These are phyloP conservation scores for Manduca sexta DNA, from an alignment of 1,140 invertebrate genomes.

Conservation along the genomic window DNA sequence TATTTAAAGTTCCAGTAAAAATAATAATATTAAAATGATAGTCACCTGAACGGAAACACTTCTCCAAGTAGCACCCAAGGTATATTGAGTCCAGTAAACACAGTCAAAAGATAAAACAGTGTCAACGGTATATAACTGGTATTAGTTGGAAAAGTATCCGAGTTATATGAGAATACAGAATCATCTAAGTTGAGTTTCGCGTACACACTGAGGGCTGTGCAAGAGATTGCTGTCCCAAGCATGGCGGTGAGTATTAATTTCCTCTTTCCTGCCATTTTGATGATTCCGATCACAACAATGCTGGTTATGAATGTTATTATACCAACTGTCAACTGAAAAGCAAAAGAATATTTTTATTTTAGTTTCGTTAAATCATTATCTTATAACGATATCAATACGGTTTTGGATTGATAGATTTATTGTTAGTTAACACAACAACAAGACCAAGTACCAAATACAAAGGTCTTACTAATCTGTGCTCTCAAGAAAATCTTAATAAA, in stretches of 20 bases:
- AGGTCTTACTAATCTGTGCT: too few relatives aligned
- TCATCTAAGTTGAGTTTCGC: constrained; percentile 31
- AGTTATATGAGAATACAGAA: constrained; percentile 49
- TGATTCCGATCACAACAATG: constrained; percentile 58
- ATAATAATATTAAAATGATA: constrained; percentile 4
- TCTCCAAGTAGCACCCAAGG: constrained; percentile 61
- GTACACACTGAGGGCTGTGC: constrained; percentile 38
- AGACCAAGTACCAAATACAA: too few relatives aligned
- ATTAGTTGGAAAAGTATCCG: constrained; percentile 39
- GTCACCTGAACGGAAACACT: constrained; percentile 59
- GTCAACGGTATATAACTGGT: constrained; percentile 39
- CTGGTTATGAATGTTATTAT: constrained; percentile 45
- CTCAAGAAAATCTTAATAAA: too few relatives aligned
- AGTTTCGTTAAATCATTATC: neutral
- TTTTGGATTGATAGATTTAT: too few relatives aligned
- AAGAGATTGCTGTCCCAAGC: constrained; percentile 32
- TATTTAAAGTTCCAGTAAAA: too few relatives aligned
- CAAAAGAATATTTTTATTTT: constrained; percentile 6
- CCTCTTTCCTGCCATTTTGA: constrained; percentile 72
- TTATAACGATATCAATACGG: too few relatives aligned
- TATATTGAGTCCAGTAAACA: constrained; percentile 44
- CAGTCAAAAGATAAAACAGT: constrained; percentile 41
- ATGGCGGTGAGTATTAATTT: constrained; percentile 41
- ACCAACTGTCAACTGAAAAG: constrained; percentile 59
- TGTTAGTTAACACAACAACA: too few relatives aligned